A percentile compares a stretch with the other conserved stretches of the same genome.
These are phyloP conservation scores for Callinectes sapidus DNA, from an alignment of 2,888 invertebrate species.

Conservation along the genomic window DNA sequence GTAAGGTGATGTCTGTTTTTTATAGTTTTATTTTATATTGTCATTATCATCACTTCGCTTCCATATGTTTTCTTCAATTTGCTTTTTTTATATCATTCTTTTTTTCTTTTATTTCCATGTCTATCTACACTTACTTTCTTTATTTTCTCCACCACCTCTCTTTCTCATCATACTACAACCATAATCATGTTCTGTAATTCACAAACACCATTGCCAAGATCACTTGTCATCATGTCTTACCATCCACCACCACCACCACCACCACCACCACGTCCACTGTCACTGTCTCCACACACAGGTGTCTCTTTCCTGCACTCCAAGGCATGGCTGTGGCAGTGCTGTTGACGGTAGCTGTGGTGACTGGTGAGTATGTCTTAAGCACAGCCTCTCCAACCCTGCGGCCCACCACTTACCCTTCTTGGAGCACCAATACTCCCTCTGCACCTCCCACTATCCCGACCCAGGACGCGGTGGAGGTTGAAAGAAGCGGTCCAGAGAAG, in stretches of 20 bases:
- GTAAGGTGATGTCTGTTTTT: neutral
- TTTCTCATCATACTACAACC: neutral
- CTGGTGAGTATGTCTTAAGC: neutral
- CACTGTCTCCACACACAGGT: neutral
- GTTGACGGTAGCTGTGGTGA: neutral
- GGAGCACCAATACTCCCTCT: neutral
- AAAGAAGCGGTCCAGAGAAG: neutral
- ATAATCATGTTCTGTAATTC: neutral
- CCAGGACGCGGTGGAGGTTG: neutral
- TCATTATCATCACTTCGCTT: neutral
- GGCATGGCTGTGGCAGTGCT: neutral
- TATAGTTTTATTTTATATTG: neutral
- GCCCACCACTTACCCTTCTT: neutral
- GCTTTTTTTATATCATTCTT: neutral
- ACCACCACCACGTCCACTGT: neutral
- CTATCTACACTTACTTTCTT: neutral
- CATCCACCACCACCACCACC: neutral
- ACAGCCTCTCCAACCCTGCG: neutral
- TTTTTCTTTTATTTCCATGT: neutral
- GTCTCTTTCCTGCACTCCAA: neutral
- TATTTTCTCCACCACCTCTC: neutral
- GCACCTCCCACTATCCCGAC: neutral
- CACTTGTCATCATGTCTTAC: neutral
- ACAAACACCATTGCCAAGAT: neutral
- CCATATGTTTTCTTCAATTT: neutral